Conservation (phyloP, 2,888 invertebrate genomes). For the Amiota mariae region DNA sequence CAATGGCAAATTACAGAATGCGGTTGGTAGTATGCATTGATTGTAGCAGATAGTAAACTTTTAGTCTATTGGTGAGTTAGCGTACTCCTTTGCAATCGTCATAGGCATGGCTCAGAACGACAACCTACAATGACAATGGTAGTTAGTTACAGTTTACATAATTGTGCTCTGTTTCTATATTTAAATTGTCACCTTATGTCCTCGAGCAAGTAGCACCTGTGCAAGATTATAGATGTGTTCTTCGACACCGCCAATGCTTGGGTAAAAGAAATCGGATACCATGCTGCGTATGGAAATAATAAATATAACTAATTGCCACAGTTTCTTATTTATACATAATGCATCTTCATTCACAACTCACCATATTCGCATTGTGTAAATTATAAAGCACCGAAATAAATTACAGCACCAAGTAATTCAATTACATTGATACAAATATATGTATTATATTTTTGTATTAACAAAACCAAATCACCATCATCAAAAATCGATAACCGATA, state of each 20-base stretch:
- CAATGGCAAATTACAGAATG: conserved; percentile 93
- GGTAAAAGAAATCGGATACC: conserved; percentile 99
- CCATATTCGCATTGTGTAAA: conserved; percentile 7
- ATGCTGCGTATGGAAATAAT: conserved; percentile 75
- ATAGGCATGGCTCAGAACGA: conserved; percentile 78
- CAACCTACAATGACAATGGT: conserved; percentile 64
- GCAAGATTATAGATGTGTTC: conserved; percentile 98
- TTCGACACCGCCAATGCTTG: conserved; percentile 99
- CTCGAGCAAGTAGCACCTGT: conserved; percentile 90
- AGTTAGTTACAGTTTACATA: conserved; percentile 15
- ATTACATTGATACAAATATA: too few species aligned
- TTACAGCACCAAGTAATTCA: too few species aligned
- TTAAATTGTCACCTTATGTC: conserved; percentile 85
- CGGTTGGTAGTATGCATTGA: conserved; percentile 94
- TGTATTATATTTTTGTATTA: too few species aligned
- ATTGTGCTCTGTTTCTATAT: not conserved
- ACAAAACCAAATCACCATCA: too few species aligned
- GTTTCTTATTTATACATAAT: not conserved
- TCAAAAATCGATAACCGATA: too few species aligned
- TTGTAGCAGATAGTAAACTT: conserved; percentile 98
- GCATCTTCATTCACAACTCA: not conserved
- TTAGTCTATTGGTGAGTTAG: conserved; percentile 94
- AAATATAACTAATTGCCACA: too few species aligned
- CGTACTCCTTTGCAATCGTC: conserved; percentile 80
- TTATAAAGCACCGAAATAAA: too few species aligned